Conservation (phyloP, 2,113 vertebrate species). For the Myrmophylax atrothorax region DNA sequence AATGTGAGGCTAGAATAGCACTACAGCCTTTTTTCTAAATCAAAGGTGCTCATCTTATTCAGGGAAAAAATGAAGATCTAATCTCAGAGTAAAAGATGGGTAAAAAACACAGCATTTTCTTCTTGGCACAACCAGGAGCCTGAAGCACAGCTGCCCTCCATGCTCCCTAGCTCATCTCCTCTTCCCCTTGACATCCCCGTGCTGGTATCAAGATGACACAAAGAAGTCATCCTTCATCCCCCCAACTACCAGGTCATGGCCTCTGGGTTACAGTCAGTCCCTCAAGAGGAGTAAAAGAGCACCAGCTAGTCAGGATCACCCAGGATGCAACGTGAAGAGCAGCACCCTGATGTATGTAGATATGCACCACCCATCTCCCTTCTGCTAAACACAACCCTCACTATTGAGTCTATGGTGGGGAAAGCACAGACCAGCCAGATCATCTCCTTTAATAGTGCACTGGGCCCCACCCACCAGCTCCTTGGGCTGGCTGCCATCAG, state of each 20-base stretch:
- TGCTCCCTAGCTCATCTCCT: neutral
- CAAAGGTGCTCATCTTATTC: no score
- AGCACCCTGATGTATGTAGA: neutral
- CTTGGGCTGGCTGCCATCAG: neutral
- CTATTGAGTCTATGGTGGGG: rapidly evolving
- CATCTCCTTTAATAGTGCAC: neutral
- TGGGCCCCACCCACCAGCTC: neutral
- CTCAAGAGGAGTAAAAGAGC: neutral
- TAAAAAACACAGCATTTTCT: no score
- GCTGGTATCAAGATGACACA: neutral
- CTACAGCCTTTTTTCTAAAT: no score
- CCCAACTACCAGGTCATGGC: rapidly evolving
- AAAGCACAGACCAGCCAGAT: neutral
- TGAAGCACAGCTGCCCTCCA: neutral
- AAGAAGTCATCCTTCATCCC: neutral
- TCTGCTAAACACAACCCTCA: neutral
- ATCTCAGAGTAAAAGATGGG: no score
- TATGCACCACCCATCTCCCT: neutral
- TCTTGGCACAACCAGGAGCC: neutral
- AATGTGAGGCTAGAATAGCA: no score
- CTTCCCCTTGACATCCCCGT: rapidly evolving
- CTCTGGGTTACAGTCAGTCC: neutral
- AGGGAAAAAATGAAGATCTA: no score
- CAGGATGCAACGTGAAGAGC: neutral
- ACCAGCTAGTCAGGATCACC: no score